Conservation (phyloP, 2,888 invertebrate species). For the Microctonus aethiopoides region DNA sequence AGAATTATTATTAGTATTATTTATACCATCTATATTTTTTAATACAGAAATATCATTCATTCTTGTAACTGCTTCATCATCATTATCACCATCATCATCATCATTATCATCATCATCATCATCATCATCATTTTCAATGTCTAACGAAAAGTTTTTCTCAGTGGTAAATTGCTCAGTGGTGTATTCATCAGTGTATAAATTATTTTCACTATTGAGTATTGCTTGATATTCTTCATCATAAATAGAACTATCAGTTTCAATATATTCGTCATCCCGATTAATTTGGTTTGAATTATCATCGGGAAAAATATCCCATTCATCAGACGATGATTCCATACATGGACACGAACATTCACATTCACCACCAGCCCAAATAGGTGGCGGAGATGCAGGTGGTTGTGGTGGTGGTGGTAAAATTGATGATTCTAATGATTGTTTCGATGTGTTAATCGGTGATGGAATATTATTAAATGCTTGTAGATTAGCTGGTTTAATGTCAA, state of each 20-base stretch:
- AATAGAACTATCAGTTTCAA: slow-evolving; percentile 25
- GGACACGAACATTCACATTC: slow-evolving; percentile 82
- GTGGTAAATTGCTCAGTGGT: slow-evolving; percentile 40
- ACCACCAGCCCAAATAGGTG: slow-evolving; percentile 72
- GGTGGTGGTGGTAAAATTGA: slow-evolving; percentile 63
- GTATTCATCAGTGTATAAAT: too few species aligned
- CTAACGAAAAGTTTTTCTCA: too few species aligned
- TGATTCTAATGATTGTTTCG: slow-evolving; percentile 27
- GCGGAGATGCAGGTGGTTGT: slow-evolving; percentile 54
- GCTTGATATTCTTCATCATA: background rate
- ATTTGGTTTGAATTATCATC: slow-evolving; percentile 31
- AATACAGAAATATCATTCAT: slow-evolving; percentile 53
- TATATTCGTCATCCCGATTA: slow-evolving; percentile 32
- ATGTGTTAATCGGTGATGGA: slow-evolving; percentile 23
- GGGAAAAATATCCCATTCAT: slow-evolving; percentile 57
- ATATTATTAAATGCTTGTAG: slow-evolving; percentile 30
- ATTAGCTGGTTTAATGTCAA: slow-evolving; percentile 71
- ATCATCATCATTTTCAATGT: too few species aligned
- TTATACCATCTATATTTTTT: background rate
- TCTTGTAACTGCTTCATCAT: slow-evolving; percentile 46
- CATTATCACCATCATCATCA: too few species aligned
- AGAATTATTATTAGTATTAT: slow-evolving; percentile 14
- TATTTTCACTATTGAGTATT: too few species aligned
- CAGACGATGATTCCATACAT: slow-evolving; percentile 69
- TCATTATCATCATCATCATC: too few species aligned